phyloP scores from a whole-genome alignment of 2,113 vertebrate genomes.

The Salvelinus namaycush region DNA sequence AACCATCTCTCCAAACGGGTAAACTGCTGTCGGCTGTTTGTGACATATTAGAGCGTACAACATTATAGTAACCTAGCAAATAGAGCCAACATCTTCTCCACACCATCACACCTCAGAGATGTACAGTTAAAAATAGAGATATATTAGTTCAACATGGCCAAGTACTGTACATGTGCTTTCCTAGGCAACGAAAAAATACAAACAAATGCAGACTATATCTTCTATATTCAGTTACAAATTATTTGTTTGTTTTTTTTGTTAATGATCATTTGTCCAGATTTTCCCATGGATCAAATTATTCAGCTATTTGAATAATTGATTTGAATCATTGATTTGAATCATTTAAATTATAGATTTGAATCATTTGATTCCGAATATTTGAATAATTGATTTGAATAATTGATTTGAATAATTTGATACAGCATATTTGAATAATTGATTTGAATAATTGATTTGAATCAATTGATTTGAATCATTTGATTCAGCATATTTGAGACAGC shows the following conservation, averaged over 20 bases:
- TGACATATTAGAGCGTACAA: conserved; percentile 73
- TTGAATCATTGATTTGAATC: no score
- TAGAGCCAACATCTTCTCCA: conserved; percentile 86
- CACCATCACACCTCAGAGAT: conserved; percentile 75
- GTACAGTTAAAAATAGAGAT: conserved; percentile 72
- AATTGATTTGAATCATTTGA: no score
- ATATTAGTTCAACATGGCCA: conserved; percentile 65
- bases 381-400: no score
- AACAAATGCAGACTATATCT: conserved; percentile 41
- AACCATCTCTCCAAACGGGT: conserved; percentile 76
- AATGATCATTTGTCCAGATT: conserved; percentile 52
- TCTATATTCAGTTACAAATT: conserved; percentile 20
- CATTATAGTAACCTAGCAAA: conserved; percentile 77
- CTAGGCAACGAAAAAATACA: conserved; percentile 11
- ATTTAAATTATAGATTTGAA: no score
- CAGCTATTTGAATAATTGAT: background rate
- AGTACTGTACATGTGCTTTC: conserved; percentile 59
- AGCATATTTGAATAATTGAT: no score
- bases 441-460: no score
- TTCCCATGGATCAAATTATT: conserved; percentile 36
- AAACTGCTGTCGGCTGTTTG: conserved; percentile 77
- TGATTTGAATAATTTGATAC: no score
- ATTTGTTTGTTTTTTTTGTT: conserved; percentile 49
- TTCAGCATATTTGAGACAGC: background rate
- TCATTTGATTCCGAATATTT: no score